Evolutionary conservation across 2,797 vertebrate genomes (phyloP).

Genomic region (Leucoraja ocellata): DNA sequence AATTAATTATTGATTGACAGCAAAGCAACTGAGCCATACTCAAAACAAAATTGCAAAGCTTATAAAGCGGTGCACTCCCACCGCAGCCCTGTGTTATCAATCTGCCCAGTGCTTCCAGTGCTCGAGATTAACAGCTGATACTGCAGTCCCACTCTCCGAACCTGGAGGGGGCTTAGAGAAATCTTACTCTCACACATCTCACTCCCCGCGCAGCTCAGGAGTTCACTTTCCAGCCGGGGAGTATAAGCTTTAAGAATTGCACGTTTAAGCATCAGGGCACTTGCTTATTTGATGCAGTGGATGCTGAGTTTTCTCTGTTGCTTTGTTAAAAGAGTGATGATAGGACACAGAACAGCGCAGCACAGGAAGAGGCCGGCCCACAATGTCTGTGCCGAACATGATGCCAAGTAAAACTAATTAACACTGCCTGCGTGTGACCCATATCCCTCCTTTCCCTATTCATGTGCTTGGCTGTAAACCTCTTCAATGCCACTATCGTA

Average conservation of each 20-base stretch:
- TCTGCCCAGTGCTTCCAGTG: slow-evolving; percentile 47
- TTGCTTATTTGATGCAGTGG: not conserved
- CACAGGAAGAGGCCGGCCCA: too few relatives aligned
- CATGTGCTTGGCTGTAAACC: too few relatives aligned
- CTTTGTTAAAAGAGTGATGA: not conserved
- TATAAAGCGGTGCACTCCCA: slow-evolving; percentile 47
- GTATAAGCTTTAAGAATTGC: not conserved
- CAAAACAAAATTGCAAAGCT: slow-evolving; percentile 42
- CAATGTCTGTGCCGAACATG: too few relatives aligned
- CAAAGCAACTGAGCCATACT: slow-evolving; percentile 46
- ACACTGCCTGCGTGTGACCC: too few relatives aligned
- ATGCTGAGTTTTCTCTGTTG: not conserved
- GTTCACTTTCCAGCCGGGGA: not conserved
- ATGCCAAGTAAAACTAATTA: too few relatives aligned
- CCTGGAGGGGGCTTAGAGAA: not conserved
- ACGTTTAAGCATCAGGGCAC: not conserved
- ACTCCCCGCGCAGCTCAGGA: not conserved
- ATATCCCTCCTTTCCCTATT: too few relatives aligned
- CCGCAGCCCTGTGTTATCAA: slow-evolving; percentile 50
- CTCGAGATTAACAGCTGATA: slow-evolving; percentile 50
- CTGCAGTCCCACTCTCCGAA: not conserved
- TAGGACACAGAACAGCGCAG: too few relatives aligned
- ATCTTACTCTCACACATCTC: too few relatives aligned
- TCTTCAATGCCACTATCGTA: too few relatives aligned
- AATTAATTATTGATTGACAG: slow-evolving; percentile 46